Conservation (phyloP, 1,140 invertebrate genomes). For the Penaeus vannamei region DNA sequence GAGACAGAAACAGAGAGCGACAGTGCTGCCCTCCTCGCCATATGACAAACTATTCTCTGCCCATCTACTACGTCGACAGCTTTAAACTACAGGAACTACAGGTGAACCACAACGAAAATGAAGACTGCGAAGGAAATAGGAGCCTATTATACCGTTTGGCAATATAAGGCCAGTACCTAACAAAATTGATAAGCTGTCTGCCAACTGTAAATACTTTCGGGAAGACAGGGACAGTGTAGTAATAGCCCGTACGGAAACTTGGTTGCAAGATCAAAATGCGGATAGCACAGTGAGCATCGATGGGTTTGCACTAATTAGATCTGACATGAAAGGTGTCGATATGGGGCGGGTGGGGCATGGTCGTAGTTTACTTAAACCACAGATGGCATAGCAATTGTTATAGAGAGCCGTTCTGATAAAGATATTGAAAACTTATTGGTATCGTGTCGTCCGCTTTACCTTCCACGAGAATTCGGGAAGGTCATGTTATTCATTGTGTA, state of each 20-base stretch:
- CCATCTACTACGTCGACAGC: background rate
- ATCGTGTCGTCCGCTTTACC: no score
- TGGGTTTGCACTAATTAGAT: no score
- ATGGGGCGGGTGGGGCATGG: background rate
- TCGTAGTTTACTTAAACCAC: background rate
- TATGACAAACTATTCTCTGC: background rate
- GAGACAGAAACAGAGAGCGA: no score
- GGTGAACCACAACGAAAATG: no score
- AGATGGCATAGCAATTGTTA: background rate
- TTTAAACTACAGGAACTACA: slow-evolving; percentile 1
- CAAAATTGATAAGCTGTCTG: slow-evolving; percentile 6
- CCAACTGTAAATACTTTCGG: background rate
- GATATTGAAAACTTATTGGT: background rate
- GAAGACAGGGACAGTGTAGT: background rate
- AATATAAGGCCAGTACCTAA: slow-evolving; percentile 2
- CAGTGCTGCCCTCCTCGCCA: background rate
- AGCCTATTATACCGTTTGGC: background rate
- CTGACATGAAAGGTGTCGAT: no score
- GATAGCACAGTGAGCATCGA: background rate
- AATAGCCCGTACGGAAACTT: background rate
- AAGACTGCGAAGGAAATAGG: background rate
- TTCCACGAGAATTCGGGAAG: no score
- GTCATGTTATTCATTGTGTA: no score
- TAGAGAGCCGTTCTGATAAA: background rate
- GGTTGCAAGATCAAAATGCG: background rate